A percentile compares a stretch with the other conserved stretches of the same genome.
Conservation (phyloP, 1,140 invertebrate species). For the Belonocnema kinseyi region DNA sequence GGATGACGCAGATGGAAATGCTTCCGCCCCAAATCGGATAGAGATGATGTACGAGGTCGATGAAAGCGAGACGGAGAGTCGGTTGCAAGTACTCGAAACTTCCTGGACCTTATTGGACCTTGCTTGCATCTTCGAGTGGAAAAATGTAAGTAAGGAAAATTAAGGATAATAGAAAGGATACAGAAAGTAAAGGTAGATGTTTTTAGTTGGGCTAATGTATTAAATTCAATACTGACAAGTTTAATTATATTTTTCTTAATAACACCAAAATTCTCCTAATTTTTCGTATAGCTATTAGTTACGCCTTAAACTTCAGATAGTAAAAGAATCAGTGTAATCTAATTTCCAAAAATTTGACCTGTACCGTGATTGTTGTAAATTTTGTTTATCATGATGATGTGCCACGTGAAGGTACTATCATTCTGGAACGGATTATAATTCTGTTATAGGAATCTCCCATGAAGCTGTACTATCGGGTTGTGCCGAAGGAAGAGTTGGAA, state of each 20-base stretch:
- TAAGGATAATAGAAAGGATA: no score
- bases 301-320: no score
- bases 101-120: slow-evolving; percentile 69
- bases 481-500: slow-evolving; percentile 48
- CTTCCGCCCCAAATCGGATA: slow-evolving; percentile 55
- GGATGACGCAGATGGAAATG: slow-evolving; percentile 57
- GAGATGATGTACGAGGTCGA: slow-evolving; percentile 61
- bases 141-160: slow-evolving; percentile 57
- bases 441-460: slow-evolving; percentile 67
- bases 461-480: slow-evolving; percentile 64
- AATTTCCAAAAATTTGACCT: no score
- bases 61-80: slow-evolving; percentile 39
- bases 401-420: background rate
- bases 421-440: slow-evolving; percentile 28
- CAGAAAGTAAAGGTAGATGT: no score
- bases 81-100: slow-evolving; percentile 53
- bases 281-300: no score
- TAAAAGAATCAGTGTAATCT: no score
- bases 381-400: background rate
- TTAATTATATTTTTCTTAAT: background rate
- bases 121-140: slow-evolving; percentile 68
- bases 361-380: no score
- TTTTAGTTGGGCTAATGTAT: no score
- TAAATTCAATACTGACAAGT: no score
- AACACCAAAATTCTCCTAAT: no score